Evolutionary conservation across 2,797 vertebrate genomes (phyloP).

Genomic region (Sebastes melanostomus): DNA sequence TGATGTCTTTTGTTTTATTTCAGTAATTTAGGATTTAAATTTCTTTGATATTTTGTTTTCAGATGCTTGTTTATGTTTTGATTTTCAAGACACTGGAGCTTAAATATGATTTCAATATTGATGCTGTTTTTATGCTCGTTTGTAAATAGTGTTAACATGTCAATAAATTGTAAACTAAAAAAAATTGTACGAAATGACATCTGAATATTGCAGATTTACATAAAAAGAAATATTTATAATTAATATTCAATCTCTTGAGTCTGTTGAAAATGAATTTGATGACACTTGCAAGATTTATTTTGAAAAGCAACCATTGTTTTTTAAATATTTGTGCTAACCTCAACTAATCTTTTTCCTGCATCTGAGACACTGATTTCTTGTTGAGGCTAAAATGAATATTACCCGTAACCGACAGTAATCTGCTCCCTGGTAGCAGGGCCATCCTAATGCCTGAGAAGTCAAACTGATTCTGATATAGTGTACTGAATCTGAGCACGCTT

Average conservation of each 20-base stretch:
- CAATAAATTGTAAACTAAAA: neutral
- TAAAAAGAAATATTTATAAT: neutral
- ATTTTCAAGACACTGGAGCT: neutral
- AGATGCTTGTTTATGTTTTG: neutral
- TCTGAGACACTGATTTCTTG: conserved; percentile 33
- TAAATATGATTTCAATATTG: neutral
- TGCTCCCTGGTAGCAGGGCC: neutral
- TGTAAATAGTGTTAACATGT: neutral
- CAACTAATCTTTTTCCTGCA: conserved; percentile 15
- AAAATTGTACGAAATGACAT: neutral
- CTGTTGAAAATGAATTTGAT: conserved; percentile 13
- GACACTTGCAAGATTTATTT: conserved; percentile 2
- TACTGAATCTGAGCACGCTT: neutral
- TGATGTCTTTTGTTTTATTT: neutral
- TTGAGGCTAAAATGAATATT: conserved; percentile 13
- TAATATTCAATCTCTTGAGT: neutral
- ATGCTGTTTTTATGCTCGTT: neutral
- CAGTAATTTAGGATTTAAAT: too few relatives aligned
- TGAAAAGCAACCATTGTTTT: conserved; percentile 3
- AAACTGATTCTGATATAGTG: neutral
- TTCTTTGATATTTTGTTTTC: too few relatives aligned
- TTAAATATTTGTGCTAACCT: conserved; percentile 10
- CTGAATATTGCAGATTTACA: neutral
- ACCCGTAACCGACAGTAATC: conserved; percentile 1
- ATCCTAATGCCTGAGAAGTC: neutral